phyloP scores from a whole-genome alignment of 2,888 invertebrate genomes.

The Drosophila atroscutellata region DNA sequence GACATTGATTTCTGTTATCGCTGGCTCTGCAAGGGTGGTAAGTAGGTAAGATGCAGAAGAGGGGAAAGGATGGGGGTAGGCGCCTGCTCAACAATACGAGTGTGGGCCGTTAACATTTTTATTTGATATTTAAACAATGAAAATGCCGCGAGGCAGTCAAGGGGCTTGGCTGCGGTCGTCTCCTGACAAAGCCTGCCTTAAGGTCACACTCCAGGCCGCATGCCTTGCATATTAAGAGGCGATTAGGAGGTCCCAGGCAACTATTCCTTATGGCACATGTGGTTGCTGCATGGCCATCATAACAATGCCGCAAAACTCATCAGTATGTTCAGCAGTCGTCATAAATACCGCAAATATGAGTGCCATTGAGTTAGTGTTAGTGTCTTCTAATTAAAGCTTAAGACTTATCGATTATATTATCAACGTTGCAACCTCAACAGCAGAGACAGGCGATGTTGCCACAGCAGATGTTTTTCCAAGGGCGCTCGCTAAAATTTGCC shows the following conservation, averaged over 20 bases:
- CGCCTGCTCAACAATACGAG: slow-evolving; percentile 20
- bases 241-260: slow-evolving; percentile 57
- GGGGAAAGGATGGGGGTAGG: neutral
- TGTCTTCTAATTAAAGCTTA: slow-evolving; percentile 66
- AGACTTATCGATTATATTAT: slow-evolving; percentile 72
- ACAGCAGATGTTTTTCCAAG: slow-evolving; percentile 16
- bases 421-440: slow-evolving; percentile 37
- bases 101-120: slow-evolving; percentile 60
- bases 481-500: slow-evolving; percentile 35
- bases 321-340: slow-evolving; percentile 61
- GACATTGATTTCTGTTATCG: slow-evolving; percentile 75
- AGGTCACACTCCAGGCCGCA: slow-evolving; percentile 61
- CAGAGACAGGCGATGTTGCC: neutral
- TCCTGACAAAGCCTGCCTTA: slow-evolving; percentile 46
- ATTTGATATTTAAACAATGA: slow-evolving; percentile 66
- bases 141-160: slow-evolving; percentile 31
- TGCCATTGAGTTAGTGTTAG: neutral
- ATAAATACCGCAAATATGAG: slow-evolving; percentile 56
- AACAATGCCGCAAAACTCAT: slow-evolving; percentile 57
- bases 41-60: neutral
- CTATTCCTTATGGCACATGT: slow-evolving; percentile 31
- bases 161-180: slow-evolving; percentile 13
- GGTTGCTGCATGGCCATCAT: slow-evolving; percentile 53
- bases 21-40: neutral
- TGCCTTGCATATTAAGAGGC: slow-evolving; percentile 75